A percentile compares a stretch with the other conserved stretches of the same genome.
Evolutionary conservation across 1,140 invertebrate genomes (phyloP).

Genomic region (Streblospio benedicti): DNA sequence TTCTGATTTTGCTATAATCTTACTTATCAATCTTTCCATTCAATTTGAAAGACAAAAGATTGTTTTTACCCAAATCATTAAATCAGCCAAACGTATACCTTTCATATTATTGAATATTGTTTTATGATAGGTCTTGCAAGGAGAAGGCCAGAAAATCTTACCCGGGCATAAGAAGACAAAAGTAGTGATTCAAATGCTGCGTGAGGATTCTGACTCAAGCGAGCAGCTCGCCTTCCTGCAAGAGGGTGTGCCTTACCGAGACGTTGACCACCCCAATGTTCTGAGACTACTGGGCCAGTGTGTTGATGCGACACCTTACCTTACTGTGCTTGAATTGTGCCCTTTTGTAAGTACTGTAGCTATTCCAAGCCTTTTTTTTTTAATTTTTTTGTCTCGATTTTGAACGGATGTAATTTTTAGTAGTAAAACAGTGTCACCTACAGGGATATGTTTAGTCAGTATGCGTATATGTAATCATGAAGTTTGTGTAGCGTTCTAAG

Average conservation of each 20-base stretch:
- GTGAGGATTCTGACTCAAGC: slow-evolving; percentile 58
- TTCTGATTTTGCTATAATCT: not conserved
- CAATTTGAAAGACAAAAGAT: not conserved
- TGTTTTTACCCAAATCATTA: not conserved
- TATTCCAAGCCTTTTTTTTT: too few relatives aligned
- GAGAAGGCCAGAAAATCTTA: slow-evolving; percentile 55
- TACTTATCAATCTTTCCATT: not conserved
- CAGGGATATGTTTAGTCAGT: too few relatives aligned
- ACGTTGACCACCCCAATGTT: slow-evolving; percentile 41
- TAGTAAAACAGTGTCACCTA: too few relatives aligned
- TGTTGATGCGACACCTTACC: slow-evolving; percentile 36
- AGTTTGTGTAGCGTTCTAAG: too few relatives aligned
- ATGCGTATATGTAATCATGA: too few relatives aligned
- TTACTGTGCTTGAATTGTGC: slow-evolving; percentile 55
- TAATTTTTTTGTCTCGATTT: too few relatives aligned
- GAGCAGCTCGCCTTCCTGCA: slow-evolving; percentile 65
- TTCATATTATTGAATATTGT: not conserved
- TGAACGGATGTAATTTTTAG: too few relatives aligned
- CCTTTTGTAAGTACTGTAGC: slow-evolving; percentile 52
- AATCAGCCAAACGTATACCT: not conserved
- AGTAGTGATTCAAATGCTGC: slow-evolving; percentile 61
- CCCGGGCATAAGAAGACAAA: slow-evolving; percentile 40
- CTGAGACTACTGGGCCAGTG: slow-evolving; percentile 36
- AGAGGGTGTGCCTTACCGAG: slow-evolving; percentile 60
- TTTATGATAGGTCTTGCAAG: slow-evolving; percentile 59